Evolutionary conservation across 2,888 invertebrate genomes (phyloP), one percentile per base, ranked within the genome.

Genomic region (Tyria jacobaeae): DNA sequence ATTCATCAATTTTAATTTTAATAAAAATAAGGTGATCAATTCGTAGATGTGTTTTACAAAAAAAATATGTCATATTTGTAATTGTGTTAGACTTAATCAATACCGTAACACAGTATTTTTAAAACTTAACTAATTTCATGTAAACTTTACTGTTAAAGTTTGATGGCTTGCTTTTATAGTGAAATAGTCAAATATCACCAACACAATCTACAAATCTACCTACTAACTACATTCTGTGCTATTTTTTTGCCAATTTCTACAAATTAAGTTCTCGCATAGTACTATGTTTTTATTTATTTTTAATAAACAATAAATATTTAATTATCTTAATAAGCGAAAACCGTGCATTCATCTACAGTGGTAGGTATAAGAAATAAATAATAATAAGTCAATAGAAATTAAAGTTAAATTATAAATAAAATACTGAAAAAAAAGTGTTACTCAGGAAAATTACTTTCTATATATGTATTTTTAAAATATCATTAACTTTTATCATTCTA

Each of bases 261-360:
- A 70, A 27, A 39, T 27, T 54, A 41, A 17, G 25, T 48, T 52
- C 64, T 66, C 31, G 63, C 64, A 62, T 66, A 57, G 48, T 47
- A 53, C 64, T 63, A 60, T 49, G 25, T 62, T 60, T 31, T 44
- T 17, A 21, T 41, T 21, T 41, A 54, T 44, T 27, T 31, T 41
- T 27, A 31, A 54, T 54, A 44, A 31, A 54, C 51, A 66, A 64
- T 73, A 78, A 71, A 74, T 72, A 73, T 59, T 75, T 63, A 51
- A 59, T 72, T 70, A 65, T 59, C 52, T 58, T 74, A 73, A 65
- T 41, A 80, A 80, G 80, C 79, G 72, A 84, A 85, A 78, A 75
- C 73, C 84, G 85, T 86, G 85, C 85, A 77, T 76, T 75, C 68
- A 77, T 76, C 78, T 78, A 80, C 79, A 55, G 59, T 60, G 69